Evolutionary conservation across 1,140 invertebrate species (phyloP).

Genomic region (Calliphora vicina): DNA sequence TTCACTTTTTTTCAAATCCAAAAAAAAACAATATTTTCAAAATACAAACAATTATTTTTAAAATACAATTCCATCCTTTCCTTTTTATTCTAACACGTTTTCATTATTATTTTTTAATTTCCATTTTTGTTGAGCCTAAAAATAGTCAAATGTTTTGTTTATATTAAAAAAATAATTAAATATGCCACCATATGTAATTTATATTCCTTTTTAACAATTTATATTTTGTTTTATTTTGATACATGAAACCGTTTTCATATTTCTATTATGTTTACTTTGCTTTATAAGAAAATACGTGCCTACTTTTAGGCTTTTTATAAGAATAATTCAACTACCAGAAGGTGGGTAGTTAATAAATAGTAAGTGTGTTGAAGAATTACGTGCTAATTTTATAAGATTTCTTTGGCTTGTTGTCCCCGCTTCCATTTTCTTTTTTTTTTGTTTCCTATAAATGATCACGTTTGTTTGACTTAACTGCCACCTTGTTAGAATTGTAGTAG

Average conservation of each 20-base stretch:
- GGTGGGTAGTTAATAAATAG: background rate
- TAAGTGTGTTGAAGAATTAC: slow-evolving; percentile 14
- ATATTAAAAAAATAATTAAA: background rate
- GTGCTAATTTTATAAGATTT: slow-evolving; percentile 23
- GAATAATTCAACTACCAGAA: background rate
- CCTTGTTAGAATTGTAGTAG: slow-evolving; percentile 7
- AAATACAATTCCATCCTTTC: no score
- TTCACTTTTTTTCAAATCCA: no score
- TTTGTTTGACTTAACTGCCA: background rate
- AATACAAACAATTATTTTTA: no score
- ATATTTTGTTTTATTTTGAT: background rate
- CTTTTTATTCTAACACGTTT: background rate
- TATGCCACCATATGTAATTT: background rate
- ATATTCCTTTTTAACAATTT: background rate
- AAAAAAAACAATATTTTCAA: no score
- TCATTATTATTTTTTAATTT: background rate
- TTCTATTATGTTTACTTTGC: background rate
- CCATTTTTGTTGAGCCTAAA: background rate
- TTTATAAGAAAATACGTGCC: slow-evolving; percentile 14
- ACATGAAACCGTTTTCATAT: background rate
- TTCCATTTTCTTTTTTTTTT: background rate
- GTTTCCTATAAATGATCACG: slow-evolving; percentile 13
- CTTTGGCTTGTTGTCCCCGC: background rate
- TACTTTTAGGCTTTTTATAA: slow-evolving; percentile 15
- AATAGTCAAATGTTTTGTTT: background rate